Conservation (phyloP, 2,797 vertebrate species). For the Onychomys torridus region DNA sequence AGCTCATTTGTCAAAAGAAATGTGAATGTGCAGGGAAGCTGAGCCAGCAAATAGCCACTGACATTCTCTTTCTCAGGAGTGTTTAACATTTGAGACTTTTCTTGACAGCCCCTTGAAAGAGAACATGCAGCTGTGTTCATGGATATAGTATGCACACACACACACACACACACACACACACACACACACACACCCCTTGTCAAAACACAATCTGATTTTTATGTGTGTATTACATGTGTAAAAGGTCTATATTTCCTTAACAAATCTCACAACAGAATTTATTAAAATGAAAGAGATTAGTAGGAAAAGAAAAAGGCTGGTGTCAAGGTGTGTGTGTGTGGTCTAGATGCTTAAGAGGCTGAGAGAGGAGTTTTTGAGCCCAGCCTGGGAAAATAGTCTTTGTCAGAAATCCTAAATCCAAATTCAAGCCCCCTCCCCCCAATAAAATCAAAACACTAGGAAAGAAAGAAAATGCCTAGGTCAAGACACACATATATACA, state of each 20-base stretch:
- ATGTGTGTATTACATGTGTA: neutral
- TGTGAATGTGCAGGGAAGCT: neutral
- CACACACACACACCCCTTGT: neutral
- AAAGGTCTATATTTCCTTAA: slow-evolving; percentile 23
- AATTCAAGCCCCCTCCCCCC: no score
- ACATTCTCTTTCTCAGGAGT: slow-evolving; percentile 8
- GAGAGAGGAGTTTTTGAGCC: neutral
- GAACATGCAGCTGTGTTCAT: neutral
- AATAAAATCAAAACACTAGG: neutral
- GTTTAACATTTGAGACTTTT: slow-evolving; percentile 32
- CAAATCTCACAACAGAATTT: neutral
- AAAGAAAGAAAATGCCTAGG: neutral
- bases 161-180: neutral
- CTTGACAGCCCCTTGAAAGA: neutral
- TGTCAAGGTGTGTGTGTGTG: fast-evolving
- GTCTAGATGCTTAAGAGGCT: neutral
- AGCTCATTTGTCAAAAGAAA: neutral
- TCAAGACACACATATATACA: neutral
- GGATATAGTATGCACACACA: neutral
- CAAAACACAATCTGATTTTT: slow-evolving; percentile 6
- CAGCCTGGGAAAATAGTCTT: neutral
- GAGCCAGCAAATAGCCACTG: neutral
- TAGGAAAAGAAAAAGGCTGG: neutral
- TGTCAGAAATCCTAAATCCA: neutral
- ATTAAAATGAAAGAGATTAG: neutral